These are phyloP conservation scores for Periophthalmus modestus DNA, from an alignment of 2,113 vertebrate genomes.

Conservation along the genomic window DNA sequence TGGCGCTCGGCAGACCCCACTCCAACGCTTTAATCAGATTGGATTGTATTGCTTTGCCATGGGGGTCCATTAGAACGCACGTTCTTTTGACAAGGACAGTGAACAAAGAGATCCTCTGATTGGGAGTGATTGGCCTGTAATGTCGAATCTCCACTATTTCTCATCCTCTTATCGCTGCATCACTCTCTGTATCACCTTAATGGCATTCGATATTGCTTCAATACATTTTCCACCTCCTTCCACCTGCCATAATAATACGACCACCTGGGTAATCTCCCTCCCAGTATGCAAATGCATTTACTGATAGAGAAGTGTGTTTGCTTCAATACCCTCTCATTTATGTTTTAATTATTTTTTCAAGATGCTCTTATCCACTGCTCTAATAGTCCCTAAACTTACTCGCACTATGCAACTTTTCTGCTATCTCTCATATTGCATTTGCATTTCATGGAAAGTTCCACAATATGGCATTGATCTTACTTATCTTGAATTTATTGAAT, in stretches of 20 bases:
- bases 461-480: too few relatives aligned
- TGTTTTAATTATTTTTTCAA: background rate
- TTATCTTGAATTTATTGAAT: too few relatives aligned
- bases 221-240: constrained; percentile 18
- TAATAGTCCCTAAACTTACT: too few relatives aligned
- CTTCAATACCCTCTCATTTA: background rate
- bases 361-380: too few relatives aligned
- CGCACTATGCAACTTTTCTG: too few relatives aligned
- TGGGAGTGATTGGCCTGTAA: constrained; percentile 63
- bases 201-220: constrained; percentile 23
- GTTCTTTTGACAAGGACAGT: constrained; percentile 66
- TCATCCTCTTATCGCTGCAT: constrained; percentile 58
- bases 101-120: constrained; percentile 61
- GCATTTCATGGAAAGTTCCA: too few relatives aligned
- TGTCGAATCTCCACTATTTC: constrained; percentile 60
- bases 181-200: constrained; percentile 36
- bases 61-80: constrained; percentile 51
- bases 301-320: background rate
- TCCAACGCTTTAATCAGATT: constrained; percentile 61
- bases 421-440: too few relatives aligned
- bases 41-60: constrained; percentile 60
- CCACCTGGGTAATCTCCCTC: background rate
- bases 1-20: constrained; percentile 50
- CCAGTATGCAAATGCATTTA: background rate
- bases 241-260: background rate